Evolutionary conservation across 2,797 vertebrate genomes (phyloP).

Genomic region (Enteromius afrohamiltoni): DNA sequence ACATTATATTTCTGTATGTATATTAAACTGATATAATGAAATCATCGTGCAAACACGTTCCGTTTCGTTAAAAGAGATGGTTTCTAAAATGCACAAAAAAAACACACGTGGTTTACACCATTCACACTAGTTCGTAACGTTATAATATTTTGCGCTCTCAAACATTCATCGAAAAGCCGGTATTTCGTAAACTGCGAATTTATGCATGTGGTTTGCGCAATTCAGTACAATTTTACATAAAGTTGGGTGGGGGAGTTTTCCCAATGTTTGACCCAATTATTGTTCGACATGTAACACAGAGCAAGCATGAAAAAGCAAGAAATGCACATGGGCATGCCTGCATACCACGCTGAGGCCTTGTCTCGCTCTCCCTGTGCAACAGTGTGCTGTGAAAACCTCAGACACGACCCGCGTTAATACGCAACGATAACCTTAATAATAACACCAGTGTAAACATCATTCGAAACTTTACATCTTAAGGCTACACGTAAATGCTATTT

Average conservation of each 20-base stretch:
- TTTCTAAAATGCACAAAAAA: no score
- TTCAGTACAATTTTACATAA: background rate
- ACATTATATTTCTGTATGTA: background rate
- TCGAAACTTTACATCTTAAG: background rate
- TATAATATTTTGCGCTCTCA: no score
- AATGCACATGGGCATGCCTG: conserved; percentile 16
- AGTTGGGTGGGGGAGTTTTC: no score
- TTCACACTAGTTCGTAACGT: no score
- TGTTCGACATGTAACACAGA: no score
- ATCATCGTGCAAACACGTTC: background rate
- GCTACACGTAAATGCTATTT: background rate
- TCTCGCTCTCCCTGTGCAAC: background rate
- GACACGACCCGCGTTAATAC: background rate
- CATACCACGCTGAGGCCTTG: conserved; percentile 22
- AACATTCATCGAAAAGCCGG: no score
- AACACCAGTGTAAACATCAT: background rate
- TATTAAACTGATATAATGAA: background rate
- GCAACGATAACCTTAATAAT: background rate
- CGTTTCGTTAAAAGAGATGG: background rate
- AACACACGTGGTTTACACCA: no score
- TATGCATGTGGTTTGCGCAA: background rate
- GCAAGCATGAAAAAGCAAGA: background rate
- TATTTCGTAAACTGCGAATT: background rate
- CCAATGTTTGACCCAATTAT: background rate
- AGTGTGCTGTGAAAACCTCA: background rate